phyloP scores from a whole-genome alignment of 2,797 vertebrate genomes.

The Glossophaga mutica region DNA sequence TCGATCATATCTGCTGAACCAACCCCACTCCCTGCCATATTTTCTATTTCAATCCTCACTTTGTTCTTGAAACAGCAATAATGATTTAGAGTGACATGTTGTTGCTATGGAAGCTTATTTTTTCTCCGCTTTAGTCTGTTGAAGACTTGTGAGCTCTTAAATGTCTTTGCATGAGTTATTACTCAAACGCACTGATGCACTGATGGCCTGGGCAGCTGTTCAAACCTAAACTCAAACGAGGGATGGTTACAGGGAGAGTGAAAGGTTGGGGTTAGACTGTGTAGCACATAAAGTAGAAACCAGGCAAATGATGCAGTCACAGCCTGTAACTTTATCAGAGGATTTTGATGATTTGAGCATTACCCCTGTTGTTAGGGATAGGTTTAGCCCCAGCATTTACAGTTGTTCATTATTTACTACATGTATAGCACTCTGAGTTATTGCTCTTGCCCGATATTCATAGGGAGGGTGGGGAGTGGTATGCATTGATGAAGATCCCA shows the following conservation, averaged over 20 bases:
- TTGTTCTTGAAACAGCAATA: conserved; percentile 5
- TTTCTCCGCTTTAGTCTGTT: conserved; percentile 50
- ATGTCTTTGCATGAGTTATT: conserved; percentile 21
- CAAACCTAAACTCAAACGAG: conserved; percentile 64
- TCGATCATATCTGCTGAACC: conserved; percentile 35
- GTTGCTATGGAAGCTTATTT: conserved; percentile 48
- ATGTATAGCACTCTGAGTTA: not conserved
- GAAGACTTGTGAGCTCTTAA: conserved; percentile 11
- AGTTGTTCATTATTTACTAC: conserved; percentile 19
- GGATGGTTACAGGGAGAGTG: conserved; percentile 50
- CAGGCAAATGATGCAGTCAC: conserved; percentile 45
- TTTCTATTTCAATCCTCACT: conserved; percentile 53
- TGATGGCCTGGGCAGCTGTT: conserved; percentile 61
- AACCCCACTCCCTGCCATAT: conserved; percentile 44
- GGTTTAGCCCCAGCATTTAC: not conserved
- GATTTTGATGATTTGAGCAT: conserved; percentile 52
- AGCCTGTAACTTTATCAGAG: conserved; percentile 54
- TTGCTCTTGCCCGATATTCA: not conserved
- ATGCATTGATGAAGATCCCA: not conserved
- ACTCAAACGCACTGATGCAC: not conserved
- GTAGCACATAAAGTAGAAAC: conserved; percentile 14
- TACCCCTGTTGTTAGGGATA: conserved; percentile 31
- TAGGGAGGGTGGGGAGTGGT: not conserved
- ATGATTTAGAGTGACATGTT: conserved; percentile 64
- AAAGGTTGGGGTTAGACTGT: conserved; percentile 41